Evolutionary conservation across 2,113 vertebrate species (phyloP), one percentile per base, ranked within the genome.

Genomic region (Saccopteryx leptura): DNA sequence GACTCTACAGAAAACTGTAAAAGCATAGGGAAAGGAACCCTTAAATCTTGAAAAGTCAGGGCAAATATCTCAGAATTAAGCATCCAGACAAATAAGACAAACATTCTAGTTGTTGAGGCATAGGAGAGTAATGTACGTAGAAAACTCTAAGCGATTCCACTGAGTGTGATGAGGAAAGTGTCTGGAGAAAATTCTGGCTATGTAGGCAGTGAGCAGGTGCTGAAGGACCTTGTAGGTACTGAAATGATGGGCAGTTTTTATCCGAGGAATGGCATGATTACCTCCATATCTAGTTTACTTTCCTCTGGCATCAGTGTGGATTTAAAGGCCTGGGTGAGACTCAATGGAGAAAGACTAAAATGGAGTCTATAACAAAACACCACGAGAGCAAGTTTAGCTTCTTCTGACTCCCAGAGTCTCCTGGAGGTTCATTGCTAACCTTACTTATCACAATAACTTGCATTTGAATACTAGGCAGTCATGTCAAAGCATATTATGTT

Each of bases 401-500:
- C 31, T 85, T 81, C 13, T 95, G 60, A 95, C 21, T 81, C 46
- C 10, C 33, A 39, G 48, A 65, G 72, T 72, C 39, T 89, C 39
- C 61, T 66, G 1, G 10, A 72, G 60, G 48, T 85, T 85, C 15
- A 21, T 23, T 66, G 50, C 71, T 76, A 28, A 88, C 69, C 65
- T 93, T 88, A 63, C 1, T 84, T 86, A 78, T 46, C 78, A 78
- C 11, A 82, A 23, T 86, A 82, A 50, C 39, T 90, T 96, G 26
- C 50, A 46, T 87, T 68, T 84, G 31, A 79, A 63, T 91, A 75
- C 33, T 80, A 84, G 87, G 50, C 31, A 80, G 65, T 80, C 28
- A 68, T 48, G 28, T 46, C 72, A 56, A 60, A 39, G 14, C 33
- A 91, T 94, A 8, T 69, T 84, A n/a, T 72, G 6, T 80, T 90